phyloP scores from a whole-genome alignment of 2,113 vertebrate species.

The Coregonus clupeaformis region DNA sequence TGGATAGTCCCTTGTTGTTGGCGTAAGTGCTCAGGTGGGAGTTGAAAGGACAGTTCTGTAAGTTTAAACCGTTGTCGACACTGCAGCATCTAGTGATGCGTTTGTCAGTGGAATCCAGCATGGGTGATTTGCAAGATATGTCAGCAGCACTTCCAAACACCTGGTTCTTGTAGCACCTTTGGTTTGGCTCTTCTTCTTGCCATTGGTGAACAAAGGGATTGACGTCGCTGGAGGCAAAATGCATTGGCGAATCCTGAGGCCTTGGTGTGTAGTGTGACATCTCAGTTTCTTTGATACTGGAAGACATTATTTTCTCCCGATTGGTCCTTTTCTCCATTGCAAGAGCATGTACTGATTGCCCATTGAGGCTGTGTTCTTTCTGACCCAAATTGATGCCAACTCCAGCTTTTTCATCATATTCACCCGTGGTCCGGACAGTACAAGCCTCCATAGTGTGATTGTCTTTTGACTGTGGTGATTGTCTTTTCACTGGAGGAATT shows the following conservation, averaged over 20 bases:
- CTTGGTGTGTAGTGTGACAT: not conserved
- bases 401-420: not conserved
- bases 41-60: slow-evolving; percentile 77
- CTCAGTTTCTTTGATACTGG: slow-evolving; percentile 18
- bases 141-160: slow-evolving; percentile 82
- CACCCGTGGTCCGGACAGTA: not conserved
- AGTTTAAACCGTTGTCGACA: slow-evolving; percentile 79
- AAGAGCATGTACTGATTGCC: slow-evolving; percentile 14
- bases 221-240: slow-evolving; percentile 82
- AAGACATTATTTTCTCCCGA: too few species aligned
- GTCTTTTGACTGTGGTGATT: not conserved
- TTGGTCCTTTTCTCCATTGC: not conserved
- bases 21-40: slow-evolving; percentile 83
- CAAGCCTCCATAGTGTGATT: slow-evolving; percentile 14
- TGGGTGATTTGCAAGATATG: slow-evolving; percentile 73
- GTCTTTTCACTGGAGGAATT: not conserved
- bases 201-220: slow-evolving; percentile 79
- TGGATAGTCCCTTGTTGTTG: slow-evolving; percentile 75
- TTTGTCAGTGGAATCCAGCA: slow-evolving; percentile 58
- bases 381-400: slow-evolving; percentile 1
- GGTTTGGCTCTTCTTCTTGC: slow-evolving; percentile 54
- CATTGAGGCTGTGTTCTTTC: slow-evolving; percentile 22
- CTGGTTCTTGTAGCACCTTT: slow-evolving; percentile 74
- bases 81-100: slow-evolving; percentile 78
- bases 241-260: slow-evolving; percentile 65